These are phyloP conservation scores for honey bee (Apis mellifera) DNA, from an alignment of 1,140 invertebrate species.

Conservation along the genomic window Amel_HAv3.1 CM009936.2:13036001-13036500, in stretches of 20 bases:
- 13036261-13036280: not conserved
- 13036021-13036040: slow-evolving; percentile 16
- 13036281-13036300: not conserved
- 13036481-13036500: not conserved
- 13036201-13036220: slow-evolving; percentile 75
- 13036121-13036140: slow-evolving; percentile 20
- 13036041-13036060: slow-evolving; percentile 19
- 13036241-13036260: not conserved
- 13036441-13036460: not conserved
- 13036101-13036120: slow-evolving; percentile 37
- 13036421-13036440: slow-evolving; percentile 3
- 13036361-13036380: slow-evolving; percentile 5
- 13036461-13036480: not conserved
- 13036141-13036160: slow-evolving; percentile 19
- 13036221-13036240: not conserved
- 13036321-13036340: not conserved
- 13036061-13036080: slow-evolving; percentile 45
- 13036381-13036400: slow-evolving; percentile 25
- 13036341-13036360: not conserved
- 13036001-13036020: slow-evolving; percentile 33
- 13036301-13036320: not conserved
- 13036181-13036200: slow-evolving; percentile 83
- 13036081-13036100: not conserved
- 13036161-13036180: slow-evolving; percentile 79
- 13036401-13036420: not conserved